Evolutionary conservation across 2,797 vertebrate genomes (phyloP), one percentile per base, ranked within the genome.

Genomic region (Danionella dracula): DNA sequence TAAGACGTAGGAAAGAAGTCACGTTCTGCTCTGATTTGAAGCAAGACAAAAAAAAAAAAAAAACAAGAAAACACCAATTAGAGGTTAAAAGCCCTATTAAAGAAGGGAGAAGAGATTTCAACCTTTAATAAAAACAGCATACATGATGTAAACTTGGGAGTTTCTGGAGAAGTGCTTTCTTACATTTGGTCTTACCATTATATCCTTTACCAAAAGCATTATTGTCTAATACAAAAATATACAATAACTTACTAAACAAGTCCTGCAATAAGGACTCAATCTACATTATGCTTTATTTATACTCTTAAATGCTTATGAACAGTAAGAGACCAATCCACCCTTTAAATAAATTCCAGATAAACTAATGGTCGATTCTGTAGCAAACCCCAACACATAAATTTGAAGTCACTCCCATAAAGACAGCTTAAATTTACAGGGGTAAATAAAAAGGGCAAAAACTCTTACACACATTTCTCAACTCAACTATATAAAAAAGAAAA

Each of bases 1-100:
- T 87, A 87, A 89, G 81, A 73, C 69, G 71, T 74, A 40, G 57
- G 81, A 77, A 55, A 66, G 15, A 19, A 81, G 78, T 60, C 68
- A 76, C 80, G 82, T 80, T 81, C 69, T 72, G 81, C 79, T 81
- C 79, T 70, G 78, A 81, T 79, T 84, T 78, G 80, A 77, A 82
- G 75, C 79, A 51, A 80, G 72, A 83, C 77, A 76, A 81, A 77
- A 77, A 79, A 74, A 68, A 11, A 76, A 81, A 77, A 77, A 79
- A 74, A 68, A 11, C 32, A 45, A 32, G 82, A 82, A 85, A 81
- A 81, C 50, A 12, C 75, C 81, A 83, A 86, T 87, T 85, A 83
- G 74, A 49, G 51, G 79, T 79, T 80, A 76, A 84, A 83, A 79
- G 76, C 59, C 66, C 78, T 77, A 82, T 78, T 77, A 73, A 67